Percentiles rank a stretch among this genome's conserved stretches.
These are phyloP conservation scores for Hapalemur alaotrensis DNA, from an alignment of 2,797 vertebrate genomes.

Conservation along the genomic window DNA sequence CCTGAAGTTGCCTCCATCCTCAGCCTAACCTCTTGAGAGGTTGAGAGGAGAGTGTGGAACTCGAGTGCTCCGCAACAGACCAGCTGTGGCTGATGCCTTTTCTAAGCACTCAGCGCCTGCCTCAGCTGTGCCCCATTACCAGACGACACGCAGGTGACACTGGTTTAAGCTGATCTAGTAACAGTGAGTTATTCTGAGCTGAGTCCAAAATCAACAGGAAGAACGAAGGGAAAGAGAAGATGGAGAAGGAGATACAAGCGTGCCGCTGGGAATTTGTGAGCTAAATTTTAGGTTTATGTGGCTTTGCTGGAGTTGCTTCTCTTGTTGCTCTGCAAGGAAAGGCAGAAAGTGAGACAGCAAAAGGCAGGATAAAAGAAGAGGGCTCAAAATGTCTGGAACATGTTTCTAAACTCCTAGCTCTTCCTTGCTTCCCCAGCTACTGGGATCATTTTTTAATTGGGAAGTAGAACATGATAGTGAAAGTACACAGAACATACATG, in stretches of 20 bases:
- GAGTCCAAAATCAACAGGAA: background rate
- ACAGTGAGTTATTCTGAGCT: background rate
- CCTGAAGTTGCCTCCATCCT: background rate
- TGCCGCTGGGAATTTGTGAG: background rate
- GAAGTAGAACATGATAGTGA: background rate
- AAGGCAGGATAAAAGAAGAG: background rate
- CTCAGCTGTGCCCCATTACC: background rate
- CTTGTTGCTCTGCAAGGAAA: background rate
- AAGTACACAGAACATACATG: background rate
- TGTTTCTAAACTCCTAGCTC: background rate
- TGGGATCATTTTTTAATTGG: background rate
- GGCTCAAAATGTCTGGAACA: background rate
- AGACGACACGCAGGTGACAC: background rate
- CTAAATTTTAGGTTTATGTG: background rate
- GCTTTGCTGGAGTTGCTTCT: background rate
- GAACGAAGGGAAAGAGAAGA: background rate
- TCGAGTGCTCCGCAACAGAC: rapidly evolving
- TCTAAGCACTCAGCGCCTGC: background rate
- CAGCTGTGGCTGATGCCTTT: background rate
- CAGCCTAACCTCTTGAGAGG: background rate
- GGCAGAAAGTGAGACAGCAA: background rate
- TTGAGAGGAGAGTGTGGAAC: rapidly evolving
- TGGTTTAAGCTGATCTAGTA: background rate
- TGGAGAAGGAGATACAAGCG: background rate
- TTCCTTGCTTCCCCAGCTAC: background rate